Conservation (phyloP, 1,140 invertebrate species). For the Dryas iulia region DNA sequence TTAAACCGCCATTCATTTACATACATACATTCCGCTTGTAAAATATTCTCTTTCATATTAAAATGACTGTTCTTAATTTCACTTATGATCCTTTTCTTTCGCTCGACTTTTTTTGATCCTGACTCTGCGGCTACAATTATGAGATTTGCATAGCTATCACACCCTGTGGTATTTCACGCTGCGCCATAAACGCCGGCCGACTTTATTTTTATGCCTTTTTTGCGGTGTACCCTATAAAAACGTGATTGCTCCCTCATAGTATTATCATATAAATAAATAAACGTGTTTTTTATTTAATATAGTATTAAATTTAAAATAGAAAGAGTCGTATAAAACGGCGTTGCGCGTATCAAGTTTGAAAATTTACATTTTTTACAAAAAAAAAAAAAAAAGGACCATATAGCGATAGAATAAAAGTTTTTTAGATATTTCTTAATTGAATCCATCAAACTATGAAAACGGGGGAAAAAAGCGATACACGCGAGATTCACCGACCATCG, state of each 20-base stretch:
- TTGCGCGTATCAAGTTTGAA: neutral
- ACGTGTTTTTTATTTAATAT: neutral
- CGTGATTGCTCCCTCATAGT: conserved; percentile 24
- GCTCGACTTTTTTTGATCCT: conserved; percentile 29
- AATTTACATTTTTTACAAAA: neutral
- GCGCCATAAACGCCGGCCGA: conserved; percentile 31
- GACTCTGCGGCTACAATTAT: conserved; percentile 43
- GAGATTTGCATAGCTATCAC: conserved; percentile 50
- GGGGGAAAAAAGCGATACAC: neutral
- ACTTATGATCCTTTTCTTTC: conserved; percentile 26
- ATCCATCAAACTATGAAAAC: conserved; percentile 3
- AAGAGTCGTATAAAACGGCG: neutral
- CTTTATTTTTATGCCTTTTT: conserved; percentile 38
- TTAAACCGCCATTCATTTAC: neutral
- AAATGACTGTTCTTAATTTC: conserved; percentile 23
- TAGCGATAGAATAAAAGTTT: neutral
- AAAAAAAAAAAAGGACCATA: neutral
- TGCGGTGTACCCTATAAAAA: conserved; percentile 25
- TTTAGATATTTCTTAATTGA: neutral
- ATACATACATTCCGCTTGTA: conserved; percentile 13
- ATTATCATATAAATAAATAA: conserved; percentile 16
- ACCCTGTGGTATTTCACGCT: conserved; percentile 32
- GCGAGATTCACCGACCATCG: conserved; percentile 1
- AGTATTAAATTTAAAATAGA: neutral
- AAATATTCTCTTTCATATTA: conserved; percentile 15